Evolutionary conservation across 2,113 vertebrate species (phyloP), one percentile per base, ranked within the genome.

Genomic region (Agapornis roseicollis): DNA sequence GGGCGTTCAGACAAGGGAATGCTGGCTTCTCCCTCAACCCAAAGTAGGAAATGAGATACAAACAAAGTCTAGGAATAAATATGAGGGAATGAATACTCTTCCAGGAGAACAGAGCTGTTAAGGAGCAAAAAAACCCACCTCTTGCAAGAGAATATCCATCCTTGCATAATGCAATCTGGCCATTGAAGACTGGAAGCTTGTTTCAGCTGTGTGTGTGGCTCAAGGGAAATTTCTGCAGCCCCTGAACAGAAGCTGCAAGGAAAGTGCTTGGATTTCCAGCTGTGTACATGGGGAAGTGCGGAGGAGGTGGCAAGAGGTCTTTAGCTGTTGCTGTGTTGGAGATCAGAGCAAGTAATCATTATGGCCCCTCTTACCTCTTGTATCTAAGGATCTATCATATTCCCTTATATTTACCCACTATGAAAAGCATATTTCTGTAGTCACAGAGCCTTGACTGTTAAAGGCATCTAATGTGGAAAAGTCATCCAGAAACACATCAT

Each of bases 401-500:
- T 78, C 42, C 71, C 11, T 5, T 61, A 18, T 89, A 25, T 90
- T 96, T 93, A 53, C 63, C 79, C 44, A 53, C 79, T 47, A 2
- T 61, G 79, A 69, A 93, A 92, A 86, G 73, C 61, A 9, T 69
- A 58, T 86, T 92, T 66, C 81, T 95, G 68, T 24, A 94, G 85
- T 85, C 79, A 91, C 94, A 96, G 73, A 90, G 58, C 88, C 84
- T 71, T 85, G 90, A 73, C 87, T 96, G 69, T 89, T 70, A 46
- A 90, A 88, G 80, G 83, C 0, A 4, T 65, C 70, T 90, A 69
- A 94, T 90, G 88, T 93, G 92, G 95, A 96, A 95, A 96, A 95
- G 46, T 46, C 73, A 69, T 94, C 85, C 90, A 96, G 94, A 95
- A 94, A 94, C 88, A 96, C 92, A 89, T 93, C 44, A 65, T 95